phyloP scores from a whole-genome alignment of 2,797 vertebrate species.

The Xyrichtys novacula region DNA sequence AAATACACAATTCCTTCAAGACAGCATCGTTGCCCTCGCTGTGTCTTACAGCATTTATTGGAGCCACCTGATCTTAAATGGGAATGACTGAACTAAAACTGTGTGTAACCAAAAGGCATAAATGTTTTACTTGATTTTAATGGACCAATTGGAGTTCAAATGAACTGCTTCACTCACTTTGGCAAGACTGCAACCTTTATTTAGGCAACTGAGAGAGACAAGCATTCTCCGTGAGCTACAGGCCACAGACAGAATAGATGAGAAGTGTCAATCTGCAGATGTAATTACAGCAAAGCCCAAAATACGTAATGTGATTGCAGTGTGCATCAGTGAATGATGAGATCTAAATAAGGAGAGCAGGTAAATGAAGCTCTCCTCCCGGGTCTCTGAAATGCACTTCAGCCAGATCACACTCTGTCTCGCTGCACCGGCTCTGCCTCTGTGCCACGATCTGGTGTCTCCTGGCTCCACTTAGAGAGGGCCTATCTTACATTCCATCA shows the following conservation, averaged over 20 bases:
- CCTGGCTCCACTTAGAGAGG: conserved; percentile 30
- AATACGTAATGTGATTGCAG: conserved; percentile 15
- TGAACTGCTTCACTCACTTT: conserved; percentile 2
- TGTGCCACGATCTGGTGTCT: conserved; percentile 25
- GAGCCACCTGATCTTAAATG: neutral
- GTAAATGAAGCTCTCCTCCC: conserved; percentile 33
- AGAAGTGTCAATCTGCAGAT: conserved; percentile 20
- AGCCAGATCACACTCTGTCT: conserved; percentile 23
- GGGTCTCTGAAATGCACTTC: conserved; percentile 18
- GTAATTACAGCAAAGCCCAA: conserved; percentile 34
- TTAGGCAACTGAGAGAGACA: conserved; percentile 1
- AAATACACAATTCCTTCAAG: no score
- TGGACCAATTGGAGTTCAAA: neutral
- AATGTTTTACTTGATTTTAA: neutral
- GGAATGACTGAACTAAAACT: neutral
- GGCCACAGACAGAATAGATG: conserved; percentile 17
- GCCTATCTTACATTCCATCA: conserved; percentile 61
- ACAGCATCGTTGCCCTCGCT: no score
- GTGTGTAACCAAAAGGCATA: neutral
- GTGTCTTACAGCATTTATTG: neutral
- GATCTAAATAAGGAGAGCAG: conserved; percentile 19
- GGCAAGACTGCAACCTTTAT: neutral
- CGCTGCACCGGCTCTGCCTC: conserved; percentile 29
- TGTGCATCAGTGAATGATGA: conserved; percentile 19
- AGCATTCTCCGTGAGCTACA: neutral